phyloP scores from a whole-genome alignment of 2,797 vertebrate species.

The Eleutherodactylus coqui region DNA sequence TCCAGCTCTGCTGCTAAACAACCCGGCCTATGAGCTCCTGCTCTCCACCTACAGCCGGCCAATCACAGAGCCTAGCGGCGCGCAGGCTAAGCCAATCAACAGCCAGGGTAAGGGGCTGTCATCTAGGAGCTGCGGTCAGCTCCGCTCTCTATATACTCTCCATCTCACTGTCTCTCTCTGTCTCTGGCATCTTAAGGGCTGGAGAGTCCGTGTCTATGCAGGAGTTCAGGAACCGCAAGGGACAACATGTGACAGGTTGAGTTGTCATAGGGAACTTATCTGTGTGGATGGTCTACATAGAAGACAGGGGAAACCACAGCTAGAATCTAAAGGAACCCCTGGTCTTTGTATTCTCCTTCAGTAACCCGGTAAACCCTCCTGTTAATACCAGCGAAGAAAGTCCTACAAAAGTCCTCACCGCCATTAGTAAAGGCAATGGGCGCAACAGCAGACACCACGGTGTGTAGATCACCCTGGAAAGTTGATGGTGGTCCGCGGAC shows the following conservation, averaged over 20 bases:
- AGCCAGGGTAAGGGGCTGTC: slow-evolving; percentile 83
- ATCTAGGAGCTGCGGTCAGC: slow-evolving; percentile 47
- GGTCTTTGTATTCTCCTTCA: too few relatives aligned
- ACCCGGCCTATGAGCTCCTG: slow-evolving; percentile 92
- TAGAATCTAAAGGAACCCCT: not conserved
- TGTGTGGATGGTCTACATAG: not conserved
- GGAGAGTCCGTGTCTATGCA: slow-evolving; percentile 48
- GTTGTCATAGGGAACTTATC: not conserved
- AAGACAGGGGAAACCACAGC: not conserved
- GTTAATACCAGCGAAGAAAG: too few relatives aligned
- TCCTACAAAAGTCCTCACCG: too few relatives aligned
- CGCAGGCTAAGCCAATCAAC: slow-evolving; percentile 79
- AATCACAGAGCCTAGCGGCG: slow-evolving; percentile 74
- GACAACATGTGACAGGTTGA: not conserved
- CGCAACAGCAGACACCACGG: too few relatives aligned
- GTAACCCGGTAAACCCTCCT: too few relatives aligned
- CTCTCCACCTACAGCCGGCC: slow-evolving; percentile 86
- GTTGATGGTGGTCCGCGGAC: too few relatives aligned
- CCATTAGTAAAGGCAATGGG: too few relatives aligned
- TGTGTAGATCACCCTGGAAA: too few relatives aligned
- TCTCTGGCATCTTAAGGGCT: slow-evolving; percentile 65
- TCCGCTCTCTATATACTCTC: slow-evolving; percentile 64
- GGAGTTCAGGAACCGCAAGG: not conserved
- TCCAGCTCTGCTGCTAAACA: slow-evolving; percentile 92
- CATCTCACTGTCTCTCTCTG: slow-evolving; percentile 62